These are phyloP conservation scores for Labia minor DNA, from an alignment of 2,888 invertebrate genomes.

Conservation along the genomic window DNA sequence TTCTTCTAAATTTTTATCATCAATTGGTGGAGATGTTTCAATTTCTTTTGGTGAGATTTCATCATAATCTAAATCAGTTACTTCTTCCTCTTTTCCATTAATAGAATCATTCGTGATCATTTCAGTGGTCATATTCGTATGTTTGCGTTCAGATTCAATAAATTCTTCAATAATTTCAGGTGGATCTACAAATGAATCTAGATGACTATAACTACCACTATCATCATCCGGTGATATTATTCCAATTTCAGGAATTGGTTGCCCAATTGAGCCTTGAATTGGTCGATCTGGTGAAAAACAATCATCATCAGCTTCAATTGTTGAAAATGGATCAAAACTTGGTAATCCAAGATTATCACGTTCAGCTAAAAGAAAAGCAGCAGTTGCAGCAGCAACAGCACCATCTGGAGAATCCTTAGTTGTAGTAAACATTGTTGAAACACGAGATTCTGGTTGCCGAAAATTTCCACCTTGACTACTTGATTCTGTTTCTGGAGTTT, in stretches of 20 bases:
- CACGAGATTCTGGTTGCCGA: not conserved
- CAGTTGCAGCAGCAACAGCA: not conserved
- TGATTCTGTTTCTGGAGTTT: not conserved
- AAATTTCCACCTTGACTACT: not conserved
- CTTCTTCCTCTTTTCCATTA: too few relatives aligned
- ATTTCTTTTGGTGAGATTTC: too few relatives aligned
- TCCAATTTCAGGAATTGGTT: not conserved
- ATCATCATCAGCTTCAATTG: not conserved
- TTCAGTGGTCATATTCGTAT: not conserved
- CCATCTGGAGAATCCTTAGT: not conserved
- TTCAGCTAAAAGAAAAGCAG: not conserved
- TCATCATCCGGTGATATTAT: not conserved
- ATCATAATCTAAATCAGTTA: too few relatives aligned
- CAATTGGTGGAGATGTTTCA: too few relatives aligned
- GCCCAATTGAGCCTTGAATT: not conserved
- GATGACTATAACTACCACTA: not conserved
- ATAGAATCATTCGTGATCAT: not conserved
- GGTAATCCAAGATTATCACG: not conserved
- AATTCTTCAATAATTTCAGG: not conserved
- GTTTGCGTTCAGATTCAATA: not conserved
- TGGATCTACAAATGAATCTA: not conserved
- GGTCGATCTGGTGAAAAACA: not conserved
- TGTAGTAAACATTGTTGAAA: not conserved
- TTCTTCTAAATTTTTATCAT: too few relatives aligned
- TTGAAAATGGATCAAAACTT: constrained; percentile 3